A percentile compares a stretch with the other conserved stretches of the same genome.
These are phyloP conservation scores for Antheraea mylitta DNA, from an alignment of 1,140 invertebrate species.

Conservation along the genomic window DNA sequence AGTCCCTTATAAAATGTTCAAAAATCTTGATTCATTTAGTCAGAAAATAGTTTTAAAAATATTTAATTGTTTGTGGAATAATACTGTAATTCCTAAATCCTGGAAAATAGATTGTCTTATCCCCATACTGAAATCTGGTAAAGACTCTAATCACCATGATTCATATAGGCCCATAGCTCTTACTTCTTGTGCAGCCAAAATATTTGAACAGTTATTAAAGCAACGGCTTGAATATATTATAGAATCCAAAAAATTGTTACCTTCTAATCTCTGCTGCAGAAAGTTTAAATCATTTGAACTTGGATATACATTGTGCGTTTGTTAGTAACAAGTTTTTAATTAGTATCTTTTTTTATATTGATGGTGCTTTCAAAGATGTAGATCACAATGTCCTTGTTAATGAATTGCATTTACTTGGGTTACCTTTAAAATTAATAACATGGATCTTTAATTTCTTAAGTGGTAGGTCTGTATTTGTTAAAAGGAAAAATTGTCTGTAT, in stretches of 20 bases:
- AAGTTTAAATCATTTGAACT: no score
- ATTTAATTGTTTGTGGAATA: no score
- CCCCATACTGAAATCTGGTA: not conserved
- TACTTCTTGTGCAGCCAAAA: slow-evolving; percentile 28
- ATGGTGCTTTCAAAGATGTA: no score
- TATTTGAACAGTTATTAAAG: slow-evolving; percentile 32
- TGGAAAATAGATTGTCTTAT: slow-evolving; percentile 7
- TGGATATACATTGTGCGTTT: no score
- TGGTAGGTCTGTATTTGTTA: slow-evolving; percentile 23
- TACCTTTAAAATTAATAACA: slow-evolving; percentile 25
- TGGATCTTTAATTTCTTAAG: slow-evolving; percentile 30
- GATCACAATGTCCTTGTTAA: slow-evolving; percentile 16
- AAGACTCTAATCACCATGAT: slow-evolving; percentile 3
- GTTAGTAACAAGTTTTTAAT: no score
- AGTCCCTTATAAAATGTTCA: no score
- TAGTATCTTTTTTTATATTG: no score
- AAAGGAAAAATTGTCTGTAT: slow-evolving; percentile 17
- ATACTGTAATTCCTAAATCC: no score
- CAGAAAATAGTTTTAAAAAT: no score
- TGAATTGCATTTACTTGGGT: slow-evolving; percentile 15
- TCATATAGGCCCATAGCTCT: slow-evolving; percentile 26
- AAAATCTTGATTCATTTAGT: no score
- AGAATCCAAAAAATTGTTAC: slow-evolving; percentile 19
- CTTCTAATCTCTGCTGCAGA: no score
- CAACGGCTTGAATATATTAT: slow-evolving; percentile 27